Evolutionary conservation across 2,888 invertebrate genomes (phyloP), one percentile per base, ranked within the genome.

Genomic region (Drosophila helvetica): DNA sequence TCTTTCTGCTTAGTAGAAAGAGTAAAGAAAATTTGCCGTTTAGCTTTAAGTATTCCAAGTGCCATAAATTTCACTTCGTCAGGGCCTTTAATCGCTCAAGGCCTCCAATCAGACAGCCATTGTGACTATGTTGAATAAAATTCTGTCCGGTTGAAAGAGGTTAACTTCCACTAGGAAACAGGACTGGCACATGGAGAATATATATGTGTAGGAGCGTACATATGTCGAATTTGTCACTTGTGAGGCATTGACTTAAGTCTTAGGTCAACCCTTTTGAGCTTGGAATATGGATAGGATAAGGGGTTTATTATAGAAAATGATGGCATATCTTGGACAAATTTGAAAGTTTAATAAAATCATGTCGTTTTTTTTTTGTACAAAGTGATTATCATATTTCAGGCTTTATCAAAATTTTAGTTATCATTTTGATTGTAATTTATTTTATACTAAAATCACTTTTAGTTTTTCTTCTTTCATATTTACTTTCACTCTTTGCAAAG

Each of bases 31-130:
- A 43, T 47, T 69, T 70, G 63, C 38, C 60, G 78, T 71, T 78
- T 63, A 47, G 61, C 59, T 64, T 74, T 69, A 66, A 68, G 69
- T 59, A 73, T 25, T 56, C 61, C 54, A 50, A 73, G 74, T 79
- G 63, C 51, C 69, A 68, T 82, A 70, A 65, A 56, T 64, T 57
- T 65, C 47, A 75, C 60, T 80, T 84, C 70, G 64, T 68, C 56
- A 43, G 48, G 53, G 77, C 76, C 55, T 81, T 81, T 61, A 59
- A 69, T 56, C 57, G 74, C 47, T 59, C 45, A 51, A 59, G 45
- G n/a, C 27, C 22, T 18, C 57, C 69, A 69, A 66, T 66, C 66
- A 66, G 69, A 30, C 69, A 48, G 56, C 57, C 57, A 48, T 66
- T 66, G 47, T 56, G 22, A 12, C 42, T n/a, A 12, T 3, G 18